Evolutionary conservation across 2,888 invertebrate genomes (phyloP).

Genomic region (Drosophila affinis): DNA sequence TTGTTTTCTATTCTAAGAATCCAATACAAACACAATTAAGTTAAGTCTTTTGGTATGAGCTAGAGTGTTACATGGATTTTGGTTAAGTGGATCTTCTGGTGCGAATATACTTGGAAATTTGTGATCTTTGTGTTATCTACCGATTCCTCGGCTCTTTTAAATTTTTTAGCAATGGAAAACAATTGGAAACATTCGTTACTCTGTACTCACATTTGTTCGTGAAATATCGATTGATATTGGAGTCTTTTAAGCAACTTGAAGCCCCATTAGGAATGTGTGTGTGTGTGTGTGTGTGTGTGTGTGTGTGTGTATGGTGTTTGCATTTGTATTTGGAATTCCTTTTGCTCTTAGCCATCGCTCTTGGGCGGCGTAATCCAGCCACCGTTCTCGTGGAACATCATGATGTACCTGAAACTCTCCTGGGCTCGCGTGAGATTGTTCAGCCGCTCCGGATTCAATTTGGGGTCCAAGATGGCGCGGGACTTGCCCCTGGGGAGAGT

Average conservation of each 20-base stretch:
- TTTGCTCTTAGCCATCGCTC: conserved; percentile 91
- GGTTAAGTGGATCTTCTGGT: background rate
- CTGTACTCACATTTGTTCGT: background rate
- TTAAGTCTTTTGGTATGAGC: background rate
- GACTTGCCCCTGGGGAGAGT: conserved; percentile 99
- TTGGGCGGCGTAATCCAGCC: conserved; percentile 96
- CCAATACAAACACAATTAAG: background rate
- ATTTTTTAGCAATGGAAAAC: background rate
- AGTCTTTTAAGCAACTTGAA: background rate
- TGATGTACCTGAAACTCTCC: conserved; percentile 99
- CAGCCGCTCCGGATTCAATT: conserved; percentile 89
- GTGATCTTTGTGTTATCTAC: background rate
- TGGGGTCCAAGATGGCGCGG: conserved; percentile 94
- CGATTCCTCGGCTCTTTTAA: background rate
- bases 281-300: background rate
- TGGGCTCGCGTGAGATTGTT: conserved; percentile 99
- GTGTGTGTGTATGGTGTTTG: background rate
- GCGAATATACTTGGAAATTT: background rate
- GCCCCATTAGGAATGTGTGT: background rate
- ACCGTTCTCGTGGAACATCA: conserved; percentile 99
- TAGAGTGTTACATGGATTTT: background rate
- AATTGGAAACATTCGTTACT: background rate
- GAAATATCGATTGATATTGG: background rate
- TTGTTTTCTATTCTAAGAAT: background rate
- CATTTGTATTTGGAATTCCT: background rate